Percentiles rank a stretch among this genome's conserved stretches.
Conservation (phyloP, 2,888 invertebrate genomes). For the Tridacna gigas region DNA sequence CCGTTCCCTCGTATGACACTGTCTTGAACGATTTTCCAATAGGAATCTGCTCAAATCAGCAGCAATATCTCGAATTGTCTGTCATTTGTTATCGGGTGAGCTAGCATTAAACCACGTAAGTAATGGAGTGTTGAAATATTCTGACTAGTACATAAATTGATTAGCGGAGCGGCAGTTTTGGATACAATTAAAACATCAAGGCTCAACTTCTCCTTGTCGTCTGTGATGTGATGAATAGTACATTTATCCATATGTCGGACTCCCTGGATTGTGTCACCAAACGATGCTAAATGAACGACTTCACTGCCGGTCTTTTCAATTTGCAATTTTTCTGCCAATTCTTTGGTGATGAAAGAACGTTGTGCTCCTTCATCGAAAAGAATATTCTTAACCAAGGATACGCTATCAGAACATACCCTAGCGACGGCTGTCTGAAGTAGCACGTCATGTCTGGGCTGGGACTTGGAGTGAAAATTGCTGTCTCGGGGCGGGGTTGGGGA, state of each 20-base stretch:
- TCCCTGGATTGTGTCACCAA: conserved; percentile 35
- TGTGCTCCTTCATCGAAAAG: conserved; percentile 44
- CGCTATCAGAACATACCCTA: conserved; percentile 4
- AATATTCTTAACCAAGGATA: conserved; percentile 14
- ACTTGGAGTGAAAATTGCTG: conserved; percentile 5
- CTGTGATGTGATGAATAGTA: conserved; percentile 20
- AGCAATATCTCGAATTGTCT: no score
- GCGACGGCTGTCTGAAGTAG: conserved; percentile 33
- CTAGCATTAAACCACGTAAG: no score
- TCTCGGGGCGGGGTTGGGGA: neutral
- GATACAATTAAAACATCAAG: conserved; percentile 53
- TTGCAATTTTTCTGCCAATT: conserved; percentile 41
- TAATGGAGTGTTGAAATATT: no score
- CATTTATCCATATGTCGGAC: conserved; percentile 1
- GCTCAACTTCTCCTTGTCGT: conserved; percentile 21
- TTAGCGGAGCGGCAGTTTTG: conserved; percentile 47
- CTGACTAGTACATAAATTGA: no score
- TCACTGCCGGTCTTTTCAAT: conserved; percentile 28
- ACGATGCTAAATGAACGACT: conserved; percentile 34
- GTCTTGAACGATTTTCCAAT: no score
- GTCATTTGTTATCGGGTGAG: no score
- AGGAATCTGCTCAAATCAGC: no score
- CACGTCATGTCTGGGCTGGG: conserved; percentile 15
- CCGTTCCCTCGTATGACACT: no score
- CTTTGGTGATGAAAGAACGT: conserved; percentile 44